A percentile compares a stretch with the other conserved stretches of the same genome.
phyloP scores from a whole-genome alignment of 1,140 invertebrate species.

The Lordiphosa collinella region DNA sequence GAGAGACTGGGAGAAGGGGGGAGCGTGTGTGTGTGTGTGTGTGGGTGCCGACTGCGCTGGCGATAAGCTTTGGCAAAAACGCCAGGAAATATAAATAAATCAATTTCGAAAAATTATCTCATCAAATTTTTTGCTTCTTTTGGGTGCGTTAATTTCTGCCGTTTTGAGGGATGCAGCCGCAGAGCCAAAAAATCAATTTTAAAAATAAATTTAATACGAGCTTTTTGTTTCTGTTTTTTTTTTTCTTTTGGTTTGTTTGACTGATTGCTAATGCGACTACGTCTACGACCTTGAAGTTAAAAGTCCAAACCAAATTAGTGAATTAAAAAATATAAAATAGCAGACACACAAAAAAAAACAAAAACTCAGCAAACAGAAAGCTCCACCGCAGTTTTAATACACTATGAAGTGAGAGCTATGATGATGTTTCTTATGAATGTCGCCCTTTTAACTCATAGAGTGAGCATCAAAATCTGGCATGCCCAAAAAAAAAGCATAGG shows the following conservation, averaged over 20 bases:
- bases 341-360: constrained; percentile 12
- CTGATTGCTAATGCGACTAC: constrained; percentile 61
- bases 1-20: background rate
- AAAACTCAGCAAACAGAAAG: constrained; percentile 36
- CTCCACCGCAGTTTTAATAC: too few relatives aligned
- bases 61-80: constrained; percentile 43
- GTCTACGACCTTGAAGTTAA: constrained; percentile 53
- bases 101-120: constrained; percentile 67
- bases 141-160: constrained; percentile 39
- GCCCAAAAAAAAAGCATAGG: too few relatives aligned
- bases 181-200: too few relatives aligned
- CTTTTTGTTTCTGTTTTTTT: constrained; percentile 17
- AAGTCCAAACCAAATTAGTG: constrained; percentile 49
- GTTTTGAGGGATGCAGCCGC: too few relatives aligned
- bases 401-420: too few relatives aligned
- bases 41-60: background rate
- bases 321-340: constrained; percentile 6
- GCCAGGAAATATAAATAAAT: constrained; percentile 64
- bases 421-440: too few relatives aligned
- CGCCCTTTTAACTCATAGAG: too few relatives aligned
- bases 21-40: background rate
- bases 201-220: constrained; percentile 28
- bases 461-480: too few relatives aligned
- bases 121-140: constrained; percentile 38
- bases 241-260: constrained; percentile 19